Conservation (phyloP, 2,797 vertebrate species). For the Lagocephalus sceleratus region DNA sequence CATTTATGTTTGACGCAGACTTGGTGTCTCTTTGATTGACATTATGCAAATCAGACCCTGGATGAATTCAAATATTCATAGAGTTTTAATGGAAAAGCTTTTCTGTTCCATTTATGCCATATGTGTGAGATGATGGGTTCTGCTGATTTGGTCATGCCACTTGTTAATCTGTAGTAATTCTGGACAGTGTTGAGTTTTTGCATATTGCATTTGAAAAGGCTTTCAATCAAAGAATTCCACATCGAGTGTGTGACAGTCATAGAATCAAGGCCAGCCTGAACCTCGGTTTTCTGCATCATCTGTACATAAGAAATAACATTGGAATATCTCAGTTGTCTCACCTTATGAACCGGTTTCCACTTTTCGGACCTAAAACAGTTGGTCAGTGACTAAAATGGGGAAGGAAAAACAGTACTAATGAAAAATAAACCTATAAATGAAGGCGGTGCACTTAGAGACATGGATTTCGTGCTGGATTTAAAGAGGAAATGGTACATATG, state of each 20-base stretch:
- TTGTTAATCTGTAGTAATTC: slow-evolving; percentile 17
- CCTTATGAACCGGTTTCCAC: too few relatives aligned
- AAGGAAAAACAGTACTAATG: too few relatives aligned
- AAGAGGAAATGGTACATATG: too few relatives aligned
- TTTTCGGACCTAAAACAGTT: too few relatives aligned
- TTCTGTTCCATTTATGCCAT: slow-evolving; percentile 20
- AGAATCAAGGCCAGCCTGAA: neutral
- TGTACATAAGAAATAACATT: too few relatives aligned
- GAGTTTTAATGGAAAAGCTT: slow-evolving; percentile 44
- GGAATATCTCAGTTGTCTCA: too few relatives aligned
- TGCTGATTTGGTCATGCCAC: slow-evolving; percentile 29
- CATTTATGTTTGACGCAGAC: slow-evolving; percentile 14
- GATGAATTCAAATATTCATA: slow-evolving; percentile 22
- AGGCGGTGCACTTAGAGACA: too few relatives aligned
- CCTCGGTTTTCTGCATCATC: neutral
- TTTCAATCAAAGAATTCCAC: slow-evolving; percentile 31
- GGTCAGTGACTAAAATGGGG: too few relatives aligned
- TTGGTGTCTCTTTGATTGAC: slow-evolving; percentile 15
- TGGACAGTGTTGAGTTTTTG: slow-evolving; percentile 13
- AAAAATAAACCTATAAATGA: too few relatives aligned
- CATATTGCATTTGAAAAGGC: slow-evolving; percentile 25
- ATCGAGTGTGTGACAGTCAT: slow-evolving; percentile 4
- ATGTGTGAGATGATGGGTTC: slow-evolving; percentile 23
- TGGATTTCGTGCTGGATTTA: too few relatives aligned
- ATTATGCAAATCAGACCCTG: slow-evolving; percentile 36